Evolutionary conservation across 2,888 invertebrate genomes (phyloP), one percentile per base, ranked within the genome.

Genomic region (Ashinkailepas kermadecensis): DNA sequence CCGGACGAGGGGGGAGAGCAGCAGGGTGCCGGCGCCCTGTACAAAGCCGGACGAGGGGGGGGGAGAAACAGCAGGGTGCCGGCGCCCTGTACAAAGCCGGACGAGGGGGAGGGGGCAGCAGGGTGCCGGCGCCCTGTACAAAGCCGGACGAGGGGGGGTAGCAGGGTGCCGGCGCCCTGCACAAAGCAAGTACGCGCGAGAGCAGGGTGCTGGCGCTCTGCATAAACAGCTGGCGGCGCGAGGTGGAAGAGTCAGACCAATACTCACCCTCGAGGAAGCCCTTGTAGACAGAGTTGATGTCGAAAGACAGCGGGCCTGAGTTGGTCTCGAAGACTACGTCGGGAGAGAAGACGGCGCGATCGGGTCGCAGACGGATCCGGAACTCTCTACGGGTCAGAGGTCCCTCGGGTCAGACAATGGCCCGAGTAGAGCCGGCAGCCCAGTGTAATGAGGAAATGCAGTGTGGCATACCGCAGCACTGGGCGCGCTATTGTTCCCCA

Each of bases 181-280:
- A 39, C 39, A 39, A 39, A 39, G 39, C 39, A n/a, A n/a, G n/a
- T n/a, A 39, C 39, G 39, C 39, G 39, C 39, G 39, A 39, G 2
- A 39, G 39, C 39, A 39, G 39, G 39, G 39, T 39, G 39, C 39
- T 39, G 39, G 39, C 39, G 39, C 39, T 39, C 39, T 39, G 39
- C 39, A 39, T 39, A 39, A 39, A 39, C 39, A 39, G 39, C 39
- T 39, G 39, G 39, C 39, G 39, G 1, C 39, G 39, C 39, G 39
- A 39, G 39, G 39, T 39, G 39, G 39, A 4, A 39, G 39, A 4
- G 39, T 39, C 39, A 39, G 59, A n/a, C 11, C 56, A 13, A 78
- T 58, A 81, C 87, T 88, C 88, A 94, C 94, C 94, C 91, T 93
- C 93, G 84, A 95, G 89, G 85, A 91, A 91, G 84, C 95, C 95